Evolutionary conservation across 1,140 invertebrate species (phyloP).

Genomic region (Drosophila tristis): DNA sequence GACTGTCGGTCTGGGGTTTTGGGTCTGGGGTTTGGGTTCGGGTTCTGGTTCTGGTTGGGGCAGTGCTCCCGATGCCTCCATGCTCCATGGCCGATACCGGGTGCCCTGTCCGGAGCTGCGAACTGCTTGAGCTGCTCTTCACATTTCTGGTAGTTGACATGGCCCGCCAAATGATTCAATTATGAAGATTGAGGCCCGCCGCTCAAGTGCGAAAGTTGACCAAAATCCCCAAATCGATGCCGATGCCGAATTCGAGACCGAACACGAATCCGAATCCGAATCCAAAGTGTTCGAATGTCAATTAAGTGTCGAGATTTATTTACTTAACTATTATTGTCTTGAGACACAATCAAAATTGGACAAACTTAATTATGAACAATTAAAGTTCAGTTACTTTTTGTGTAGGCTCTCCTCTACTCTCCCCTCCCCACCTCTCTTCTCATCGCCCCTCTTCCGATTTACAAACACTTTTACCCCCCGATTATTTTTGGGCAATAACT

Average conservation of each 20-base stretch:
- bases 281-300: conserved; percentile 54
- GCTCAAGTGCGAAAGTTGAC: conserved; percentile 71
- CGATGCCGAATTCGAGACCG: background rate
- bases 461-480: conserved; percentile 15
- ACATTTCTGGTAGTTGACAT: conserved; percentile 45
- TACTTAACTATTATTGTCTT: conserved; percentile 63
- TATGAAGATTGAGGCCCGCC: conserved; percentile 25
- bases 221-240: conserved; percentile 24
- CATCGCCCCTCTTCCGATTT: background rate
- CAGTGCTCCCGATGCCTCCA: too few relatives aligned
- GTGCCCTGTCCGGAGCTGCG: conserved; percentile 27
- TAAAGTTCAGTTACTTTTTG: conserved; percentile 75
- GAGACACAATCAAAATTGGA: conserved; percentile 51
- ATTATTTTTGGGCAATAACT: conserved; percentile 59
- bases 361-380: conserved; percentile 80
- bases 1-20: background rate
- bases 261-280: conserved; percentile 3
- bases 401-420: conserved; percentile 23
- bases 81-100: conserved; percentile 28
- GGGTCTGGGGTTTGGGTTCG: too few relatives aligned
- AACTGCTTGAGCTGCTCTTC: conserved; percentile 18
- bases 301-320: conserved; percentile 69
- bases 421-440: background rate
- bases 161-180: conserved; percentile 67
- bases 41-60: too few relatives aligned